Evolutionary conservation across 2,888 invertebrate species (phyloP), one percentile per base, ranked within the genome.

Genomic region (Odontomyia ornata): DNA sequence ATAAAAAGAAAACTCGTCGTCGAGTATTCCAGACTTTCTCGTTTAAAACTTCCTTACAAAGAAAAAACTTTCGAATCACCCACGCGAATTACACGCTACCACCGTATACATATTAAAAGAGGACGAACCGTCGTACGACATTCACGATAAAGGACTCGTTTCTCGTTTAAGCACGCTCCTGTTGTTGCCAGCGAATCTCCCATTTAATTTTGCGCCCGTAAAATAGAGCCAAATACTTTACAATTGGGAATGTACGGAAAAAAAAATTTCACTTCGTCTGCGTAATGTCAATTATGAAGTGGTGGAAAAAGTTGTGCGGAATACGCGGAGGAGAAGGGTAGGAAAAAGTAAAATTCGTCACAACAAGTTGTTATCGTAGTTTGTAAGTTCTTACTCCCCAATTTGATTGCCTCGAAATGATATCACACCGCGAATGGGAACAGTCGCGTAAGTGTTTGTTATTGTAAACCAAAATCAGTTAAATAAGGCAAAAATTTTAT

Each of bases 361-460:
- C 57, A 60, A 60, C 57, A 23, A n/a, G 25, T 60, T 60, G 57
- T 60, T 60, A 60, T 60, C 57, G 57, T 9, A 60, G 23, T 25
- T 18, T 60, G 25, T 60, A 5, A 4, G 3, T 60, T n/a, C 13
- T 18, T 52, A n/a, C 18, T 52, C 5, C 5, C 15, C 52, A n/a
- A n/a, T 36, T 3, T 36, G 36, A 9, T 36, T 9, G 36, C 36
- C 9, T 9, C 5, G 9, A 36, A 9, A 5, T 36, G 36, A 5
- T 36, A 9, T 36, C 3, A 36, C 3, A 36, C 36, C 3, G 36
- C 9, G 36, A 5, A 36, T n/a, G n/a, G n/a, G 30, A 64, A 27
- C 27, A 1, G 27, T 27, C 15, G 28, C 21, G 25, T 27, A 23
- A 60, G n/a, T 5, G 57, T 60, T 52, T 52, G 15, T 18, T 18